Conservation (phyloP, 2,797 vertebrate species). For the Nyctibius grandis region DNA sequence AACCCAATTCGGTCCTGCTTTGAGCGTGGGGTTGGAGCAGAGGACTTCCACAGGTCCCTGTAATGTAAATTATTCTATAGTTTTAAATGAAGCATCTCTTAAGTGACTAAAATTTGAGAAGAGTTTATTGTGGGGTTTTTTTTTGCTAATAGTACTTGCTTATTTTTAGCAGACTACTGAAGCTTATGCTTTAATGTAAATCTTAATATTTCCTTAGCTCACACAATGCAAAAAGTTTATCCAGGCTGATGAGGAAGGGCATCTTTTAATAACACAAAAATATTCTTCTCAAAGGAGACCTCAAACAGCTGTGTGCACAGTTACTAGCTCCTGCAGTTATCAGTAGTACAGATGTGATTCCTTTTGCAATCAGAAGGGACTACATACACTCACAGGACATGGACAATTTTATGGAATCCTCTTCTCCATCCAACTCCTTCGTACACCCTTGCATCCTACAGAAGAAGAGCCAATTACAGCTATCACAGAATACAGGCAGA, state of each 20-base stretch:
- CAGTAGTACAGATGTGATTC: background rate
- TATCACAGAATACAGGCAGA: background rate
- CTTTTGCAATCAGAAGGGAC: background rate
- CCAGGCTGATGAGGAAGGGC: background rate
- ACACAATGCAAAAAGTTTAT: background rate
- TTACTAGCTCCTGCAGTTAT: background rate
- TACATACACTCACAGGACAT: background rate
- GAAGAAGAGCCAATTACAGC: background rate
- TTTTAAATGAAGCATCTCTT: background rate
- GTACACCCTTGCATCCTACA: background rate
- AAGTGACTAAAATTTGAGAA: background rate
- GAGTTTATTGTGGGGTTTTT: background rate
- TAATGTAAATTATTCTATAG: background rate
- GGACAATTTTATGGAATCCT: background rate
- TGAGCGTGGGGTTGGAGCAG: background rate
- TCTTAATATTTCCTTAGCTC: background rate
- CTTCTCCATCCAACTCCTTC: background rate
- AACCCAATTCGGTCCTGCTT: background rate
- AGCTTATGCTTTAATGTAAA: background rate
- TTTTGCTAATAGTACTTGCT: background rate
- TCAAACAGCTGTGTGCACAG: background rate
- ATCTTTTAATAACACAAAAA: background rate
- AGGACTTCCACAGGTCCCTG: background rate
- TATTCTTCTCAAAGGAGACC: background rate
- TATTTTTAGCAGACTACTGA: background rate